phyloP scores from a whole-genome alignment of 2,888 invertebrate species.

The Rhyacophila evoluta region DNA sequence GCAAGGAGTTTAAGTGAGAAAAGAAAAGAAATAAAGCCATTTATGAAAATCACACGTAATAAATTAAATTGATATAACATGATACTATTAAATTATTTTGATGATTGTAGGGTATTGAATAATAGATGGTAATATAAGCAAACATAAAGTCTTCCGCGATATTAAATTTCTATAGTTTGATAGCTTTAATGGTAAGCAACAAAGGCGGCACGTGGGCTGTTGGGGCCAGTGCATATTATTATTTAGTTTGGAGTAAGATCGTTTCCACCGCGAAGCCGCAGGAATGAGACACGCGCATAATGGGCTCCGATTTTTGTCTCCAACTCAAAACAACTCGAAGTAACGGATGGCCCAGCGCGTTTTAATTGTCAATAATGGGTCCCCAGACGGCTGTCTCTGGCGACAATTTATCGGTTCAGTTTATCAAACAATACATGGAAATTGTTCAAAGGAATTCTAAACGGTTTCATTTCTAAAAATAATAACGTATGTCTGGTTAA shows the following conservation, averaged over 20 bases:
- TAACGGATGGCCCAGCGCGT: conserved; percentile 4
- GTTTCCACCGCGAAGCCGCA: not conserved
- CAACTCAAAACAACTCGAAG: conserved; percentile 2
- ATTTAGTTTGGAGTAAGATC: conserved; percentile 4
- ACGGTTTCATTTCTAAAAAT: not conserved
- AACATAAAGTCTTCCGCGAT: no score
- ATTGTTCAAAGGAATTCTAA: not conserved
- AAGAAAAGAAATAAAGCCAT: no score
- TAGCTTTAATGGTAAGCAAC: not conserved
- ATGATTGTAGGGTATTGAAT: no score
- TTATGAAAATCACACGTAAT: no score
- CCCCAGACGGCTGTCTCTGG: not conserved
- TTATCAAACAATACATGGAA: conserved; percentile 17
- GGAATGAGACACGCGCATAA: conserved; percentile 11
- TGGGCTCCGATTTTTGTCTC: conserved; percentile 44
- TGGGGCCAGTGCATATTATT: conserved; percentile 1
- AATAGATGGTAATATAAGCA: no score
- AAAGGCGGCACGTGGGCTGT: conserved; percentile 10
- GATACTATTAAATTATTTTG: no score
- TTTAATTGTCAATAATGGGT: not conserved
- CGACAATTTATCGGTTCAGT: not conserved
- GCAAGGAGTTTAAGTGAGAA: no score
- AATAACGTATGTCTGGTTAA: no score
- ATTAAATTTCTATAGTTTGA: not conserved
- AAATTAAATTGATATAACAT: no score